Percentiles rank a stretch among this genome's conserved stretches.
phyloP scores from a whole-genome alignment of 2,888 invertebrate genomes.

The Cecidostiba fungosa region DNA sequence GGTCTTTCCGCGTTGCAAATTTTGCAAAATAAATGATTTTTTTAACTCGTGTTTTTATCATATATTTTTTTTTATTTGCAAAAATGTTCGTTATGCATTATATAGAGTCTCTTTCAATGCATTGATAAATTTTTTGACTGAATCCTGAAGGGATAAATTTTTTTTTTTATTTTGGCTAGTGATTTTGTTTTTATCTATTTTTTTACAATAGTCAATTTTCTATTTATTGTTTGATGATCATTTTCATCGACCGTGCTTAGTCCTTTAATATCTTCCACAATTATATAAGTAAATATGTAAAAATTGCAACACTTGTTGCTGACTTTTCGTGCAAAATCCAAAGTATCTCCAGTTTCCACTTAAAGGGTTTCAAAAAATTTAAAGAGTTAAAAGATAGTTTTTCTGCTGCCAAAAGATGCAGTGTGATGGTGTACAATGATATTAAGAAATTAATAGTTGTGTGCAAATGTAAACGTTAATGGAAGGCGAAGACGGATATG shows the following conservation, averaged over 20 bases:
- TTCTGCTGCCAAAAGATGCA: slow-evolving; percentile 58
- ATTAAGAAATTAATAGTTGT: slow-evolving; percentile 57
- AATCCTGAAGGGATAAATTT: slow-evolving; percentile 23
- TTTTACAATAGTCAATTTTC: slow-evolving; percentile 19
- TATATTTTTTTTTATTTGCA: slow-evolving; percentile 32
- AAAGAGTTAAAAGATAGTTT: slow-evolving; percentile 53
- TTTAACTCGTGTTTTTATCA: slow-evolving; percentile 21
- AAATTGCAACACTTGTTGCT: slow-evolving; percentile 41
- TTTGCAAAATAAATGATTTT: slow-evolving; percentile 29
- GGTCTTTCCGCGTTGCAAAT: slow-evolving; percentile 60
- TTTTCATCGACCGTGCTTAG: slow-evolving; percentile 22
- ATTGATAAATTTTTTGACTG: slow-evolving; percentile 37
- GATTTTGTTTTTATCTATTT: slow-evolving; percentile 37
- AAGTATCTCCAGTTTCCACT: slow-evolving; percentile 39
- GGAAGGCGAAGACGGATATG: slow-evolving; percentile 38
- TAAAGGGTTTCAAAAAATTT: slow-evolving; percentile 52
- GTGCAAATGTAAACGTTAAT: slow-evolving; percentile 56
- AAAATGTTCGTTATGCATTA: slow-evolving; percentile 6
- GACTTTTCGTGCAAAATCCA: slow-evolving; percentile 36
- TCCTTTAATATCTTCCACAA: slow-evolving; percentile 46
- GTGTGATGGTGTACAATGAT: slow-evolving; percentile 53
- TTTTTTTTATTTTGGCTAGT: slow-evolving; percentile 46
- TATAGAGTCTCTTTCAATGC: slow-evolving; percentile 11
- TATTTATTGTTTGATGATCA: slow-evolving; percentile 41
- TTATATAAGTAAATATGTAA: slow-evolving; percentile 42